Evolutionary conservation across 2,888 invertebrate species (phyloP).

Genomic region (Galerucella calmariensis): DNA sequence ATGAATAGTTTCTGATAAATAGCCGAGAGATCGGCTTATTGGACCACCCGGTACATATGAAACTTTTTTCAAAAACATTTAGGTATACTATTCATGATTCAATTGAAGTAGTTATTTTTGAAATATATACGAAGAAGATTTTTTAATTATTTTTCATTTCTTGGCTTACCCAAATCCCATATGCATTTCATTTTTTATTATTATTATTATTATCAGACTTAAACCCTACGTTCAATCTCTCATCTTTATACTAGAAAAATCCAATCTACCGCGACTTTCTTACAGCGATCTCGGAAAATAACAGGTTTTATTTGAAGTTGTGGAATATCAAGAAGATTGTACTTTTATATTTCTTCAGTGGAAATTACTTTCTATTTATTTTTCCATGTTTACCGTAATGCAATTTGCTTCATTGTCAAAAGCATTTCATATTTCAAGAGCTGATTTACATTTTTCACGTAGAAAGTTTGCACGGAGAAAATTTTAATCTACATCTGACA

Average conservation of each 20-base stretch:
- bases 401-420: slow-evolving; percentile 39
- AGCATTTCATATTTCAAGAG: slow-evolving; percentile 33
- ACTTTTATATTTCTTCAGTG: slow-evolving; percentile 21
- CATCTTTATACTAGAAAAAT: background rate
- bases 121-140: background rate
- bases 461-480: slow-evolving; percentile 33
- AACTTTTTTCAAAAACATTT: too few species aligned
- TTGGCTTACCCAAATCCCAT: background rate
- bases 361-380: slow-evolving; percentile 34
- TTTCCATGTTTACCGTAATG: slow-evolving; percentile 40
- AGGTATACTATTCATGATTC: too few species aligned
- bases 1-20: too few species aligned
- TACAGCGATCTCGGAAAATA: slow-evolving; percentile 6
- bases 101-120: background rate
- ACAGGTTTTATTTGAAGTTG: slow-evolving; percentile 13
- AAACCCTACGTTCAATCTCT: background rate
- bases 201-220: background rate
- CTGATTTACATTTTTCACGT: slow-evolving; percentile 33
- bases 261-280: background rate
- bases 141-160: background rate
- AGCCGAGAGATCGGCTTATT: too few species aligned
- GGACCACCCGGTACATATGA: too few species aligned
- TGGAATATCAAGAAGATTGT: slow-evolving; percentile 25
- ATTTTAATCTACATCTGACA: slow-evolving; percentile 35
- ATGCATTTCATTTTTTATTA: background rate